Evolutionary conservation across 2,888 invertebrate species (phyloP).

Genomic region (Caradrina clavipalpis): DNA sequence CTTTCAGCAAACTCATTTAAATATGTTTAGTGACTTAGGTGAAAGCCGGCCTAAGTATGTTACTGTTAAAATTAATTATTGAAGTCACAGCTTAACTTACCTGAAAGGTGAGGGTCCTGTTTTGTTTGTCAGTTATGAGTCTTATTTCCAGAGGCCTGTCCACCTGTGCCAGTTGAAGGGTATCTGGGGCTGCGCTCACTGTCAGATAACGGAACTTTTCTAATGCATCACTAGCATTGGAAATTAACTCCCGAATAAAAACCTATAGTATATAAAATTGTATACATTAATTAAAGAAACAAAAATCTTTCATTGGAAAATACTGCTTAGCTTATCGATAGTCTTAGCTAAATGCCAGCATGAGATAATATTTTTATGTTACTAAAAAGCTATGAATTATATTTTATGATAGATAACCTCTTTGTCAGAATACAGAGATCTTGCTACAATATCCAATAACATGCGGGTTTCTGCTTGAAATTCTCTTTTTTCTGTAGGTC

Average conservation of each 20-base stretch:
- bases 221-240: slow-evolving; percentile 99
- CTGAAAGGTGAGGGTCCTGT: slow-evolving; percentile 96
- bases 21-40: too few species aligned
- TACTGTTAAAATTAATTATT: too few species aligned
- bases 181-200: slow-evolving; percentile 90
- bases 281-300: not conserved
- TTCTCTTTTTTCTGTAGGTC: slow-evolving; percentile 94
- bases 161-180: slow-evolving; percentile 87
- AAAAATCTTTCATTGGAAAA: not conserved
- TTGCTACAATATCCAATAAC: slow-evolving; percentile 98
- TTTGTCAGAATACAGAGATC: slow-evolving; percentile 99
- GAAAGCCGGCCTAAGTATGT: too few species aligned
- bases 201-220: slow-evolving; percentile 97
- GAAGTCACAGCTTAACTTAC: slow-evolving; percentile 77
- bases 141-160: slow-evolving; percentile 96
- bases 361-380: too few species aligned
- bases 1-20: too few species aligned
- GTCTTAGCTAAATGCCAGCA: too few species aligned
- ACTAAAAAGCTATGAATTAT: too few species aligned
- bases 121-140: slow-evolving; percentile 96
- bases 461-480: slow-evolving; percentile 99
- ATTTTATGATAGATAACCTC: slow-evolving; percentile 91
- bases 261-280: slow-evolving; percentile 90
- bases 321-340: not conserved
- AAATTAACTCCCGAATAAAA: slow-evolving; percentile 98